Percentiles rank a stretch among this genome's conserved stretches.
Evolutionary conservation across 2,888 invertebrate species (phyloP).

Genomic region (Watsonalla cultraria): DNA sequence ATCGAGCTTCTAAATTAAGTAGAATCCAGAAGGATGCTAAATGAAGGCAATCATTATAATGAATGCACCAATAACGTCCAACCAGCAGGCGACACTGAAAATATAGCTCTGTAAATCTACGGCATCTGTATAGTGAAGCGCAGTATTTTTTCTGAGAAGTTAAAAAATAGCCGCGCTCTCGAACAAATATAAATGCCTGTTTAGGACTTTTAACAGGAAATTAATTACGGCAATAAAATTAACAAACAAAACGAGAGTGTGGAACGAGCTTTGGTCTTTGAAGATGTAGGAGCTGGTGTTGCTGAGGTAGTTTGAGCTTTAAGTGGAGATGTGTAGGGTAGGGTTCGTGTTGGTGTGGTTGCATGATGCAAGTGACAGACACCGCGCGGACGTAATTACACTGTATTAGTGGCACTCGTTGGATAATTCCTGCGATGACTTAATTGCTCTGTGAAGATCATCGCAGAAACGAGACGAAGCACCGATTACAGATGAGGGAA

Average conservation of each 20-base stretch:
- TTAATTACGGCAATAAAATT: slow-evolving; percentile 3
- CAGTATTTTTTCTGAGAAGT: not conserved
- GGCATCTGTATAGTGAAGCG: not conserved
- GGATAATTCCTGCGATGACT: not conserved
- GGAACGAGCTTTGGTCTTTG: slow-evolving; percentile 8
- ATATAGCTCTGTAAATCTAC: not conserved
- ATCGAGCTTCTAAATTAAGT: no score
- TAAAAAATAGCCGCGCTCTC: slow-evolving; percentile 1
- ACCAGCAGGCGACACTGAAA: not conserved
- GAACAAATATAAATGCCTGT: not conserved
- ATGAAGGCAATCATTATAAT: no score
- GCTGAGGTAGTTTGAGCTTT: slow-evolving; percentile 1
- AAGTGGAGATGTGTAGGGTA: not conserved
- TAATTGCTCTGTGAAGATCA: not conserved
- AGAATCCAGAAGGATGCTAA: no score
- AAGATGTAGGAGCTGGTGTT: not conserved
- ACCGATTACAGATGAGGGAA: no score
- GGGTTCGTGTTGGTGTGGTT: not conserved
- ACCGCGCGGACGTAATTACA: slow-evolving; percentile 6
- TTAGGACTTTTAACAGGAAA: slow-evolving; percentile 2
- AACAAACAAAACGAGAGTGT: slow-evolving; percentile 2
- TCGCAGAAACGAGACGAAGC: no score
- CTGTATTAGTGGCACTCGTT: not conserved
- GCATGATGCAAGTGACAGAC: slow-evolving; percentile 15
- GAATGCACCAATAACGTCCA: no score